Conservation (phyloP, 2,888 invertebrate genomes). For the Noctuana brunneofusca region DNA sequence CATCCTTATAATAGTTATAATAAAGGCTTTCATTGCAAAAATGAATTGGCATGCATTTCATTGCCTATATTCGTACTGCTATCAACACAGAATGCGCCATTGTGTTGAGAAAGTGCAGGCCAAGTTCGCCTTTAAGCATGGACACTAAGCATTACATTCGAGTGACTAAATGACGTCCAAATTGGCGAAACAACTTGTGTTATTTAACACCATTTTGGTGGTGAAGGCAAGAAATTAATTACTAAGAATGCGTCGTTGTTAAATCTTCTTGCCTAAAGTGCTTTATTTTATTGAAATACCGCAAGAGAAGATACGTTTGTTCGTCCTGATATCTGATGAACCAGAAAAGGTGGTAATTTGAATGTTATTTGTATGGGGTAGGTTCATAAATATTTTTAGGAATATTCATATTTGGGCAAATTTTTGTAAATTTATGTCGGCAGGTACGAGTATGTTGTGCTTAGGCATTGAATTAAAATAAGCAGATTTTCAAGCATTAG, state of each 20-base stretch:
- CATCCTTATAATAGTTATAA: constrained; percentile 26
- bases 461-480: no score
- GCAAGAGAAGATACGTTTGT: constrained; percentile 1
- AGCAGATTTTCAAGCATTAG: no score
- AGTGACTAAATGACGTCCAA: not conserved
- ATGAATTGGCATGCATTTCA: constrained; percentile 45
- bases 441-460: no score
- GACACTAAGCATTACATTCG: not conserved
- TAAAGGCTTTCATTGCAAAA: constrained; percentile 38
- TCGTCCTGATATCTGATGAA: constrained; percentile 8
- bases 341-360: not conserved
- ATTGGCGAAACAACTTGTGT: constrained; percentile 3
- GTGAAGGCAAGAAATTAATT: constrained; percentile 54
- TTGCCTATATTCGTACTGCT: constrained; percentile 18
- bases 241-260: constrained; percentile 53
- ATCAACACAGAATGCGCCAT: constrained; percentile 8
- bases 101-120: not conserved
- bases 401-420: not conserved
- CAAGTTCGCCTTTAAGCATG: not conserved
- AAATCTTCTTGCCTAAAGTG: constrained; percentile 45
- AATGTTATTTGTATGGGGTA: not conserved
- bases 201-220: constrained; percentile 28
- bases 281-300: constrained; percentile 33
- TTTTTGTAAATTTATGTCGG: no score
- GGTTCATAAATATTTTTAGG: not conserved